These are phyloP conservation scores for Ichneumon xanthorius DNA, from an alignment of 2,888 invertebrate species.

Conservation along the genomic window DNA sequence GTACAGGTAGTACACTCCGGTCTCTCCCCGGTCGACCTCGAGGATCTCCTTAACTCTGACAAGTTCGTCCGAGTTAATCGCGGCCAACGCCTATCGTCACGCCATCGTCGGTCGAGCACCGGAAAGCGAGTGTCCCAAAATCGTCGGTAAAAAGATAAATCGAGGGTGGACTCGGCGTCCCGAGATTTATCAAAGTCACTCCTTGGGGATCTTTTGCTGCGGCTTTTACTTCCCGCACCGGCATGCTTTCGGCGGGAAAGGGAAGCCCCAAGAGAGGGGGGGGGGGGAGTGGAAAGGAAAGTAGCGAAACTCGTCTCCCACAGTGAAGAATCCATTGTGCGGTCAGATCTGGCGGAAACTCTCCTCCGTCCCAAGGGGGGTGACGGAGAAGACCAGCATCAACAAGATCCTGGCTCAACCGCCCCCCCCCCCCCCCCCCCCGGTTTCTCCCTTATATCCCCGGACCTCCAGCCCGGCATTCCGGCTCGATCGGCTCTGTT, in stretches of 20 bases:
- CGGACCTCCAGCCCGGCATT: not conserved
- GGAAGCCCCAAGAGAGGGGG: not conserved
- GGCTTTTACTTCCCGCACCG: not conserved
- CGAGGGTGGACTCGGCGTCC: conserved; percentile 19
- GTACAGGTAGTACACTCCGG: conserved; percentile 14
- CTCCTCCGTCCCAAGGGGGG: conserved; percentile 17
- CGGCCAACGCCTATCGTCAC: not conserved
- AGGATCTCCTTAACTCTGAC: conserved; percentile 54
- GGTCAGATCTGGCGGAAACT: conserved; percentile 55
- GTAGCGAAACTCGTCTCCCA: conserved; percentile 19
- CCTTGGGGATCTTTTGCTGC: conserved; percentile 1
- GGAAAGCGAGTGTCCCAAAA: not conserved
- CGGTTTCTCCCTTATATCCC: conserved; percentile 4
- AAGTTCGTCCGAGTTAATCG: conserved; percentile 53
- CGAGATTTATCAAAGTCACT: conserved; percentile 48
- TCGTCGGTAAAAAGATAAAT: not conserved
- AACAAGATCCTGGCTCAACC: conserved; percentile 33
- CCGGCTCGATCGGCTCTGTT: conserved; percentile 13
- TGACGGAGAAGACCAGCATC: conserved; percentile 32
- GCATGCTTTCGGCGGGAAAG: not conserved
- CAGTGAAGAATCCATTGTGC: conserved; percentile 46
- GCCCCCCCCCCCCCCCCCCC: not conserved
- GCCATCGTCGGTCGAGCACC: too few relatives aligned
- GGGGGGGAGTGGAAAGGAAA: not conserved
- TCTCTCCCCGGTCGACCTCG: conserved; percentile 28